Base-by-base conservation (phyloP, 2,888 invertebrate genomes). In the Cataglyphis cursor region DNA sequence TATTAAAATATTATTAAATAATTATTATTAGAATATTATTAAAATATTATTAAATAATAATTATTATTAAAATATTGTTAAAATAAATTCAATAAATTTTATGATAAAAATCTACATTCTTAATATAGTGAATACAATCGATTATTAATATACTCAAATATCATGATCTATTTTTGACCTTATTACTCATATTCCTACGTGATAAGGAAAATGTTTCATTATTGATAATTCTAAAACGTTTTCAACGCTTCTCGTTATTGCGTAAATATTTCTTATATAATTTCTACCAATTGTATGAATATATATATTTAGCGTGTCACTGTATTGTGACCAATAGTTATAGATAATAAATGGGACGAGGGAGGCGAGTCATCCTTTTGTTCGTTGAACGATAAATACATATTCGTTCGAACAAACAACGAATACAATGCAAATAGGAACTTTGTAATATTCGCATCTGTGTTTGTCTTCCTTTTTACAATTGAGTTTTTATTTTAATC, bases 191-290 rank as follows among this genome's bases (percentile, higher is more conserved):
- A 6, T 4, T 57, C 44, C 12, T 18, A 31, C 6, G 41, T 12
- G 78, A 78, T 68, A 59, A 78, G 41, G 8, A 41, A 31, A 38
- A 24, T 15, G 0, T 54, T 28, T 24, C 15, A 38, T 59, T 62
- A 21, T n/a, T 41, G 48, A 41, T 35, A 48, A 54, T 31, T n/a
- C n/a, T 35, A 61, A 3, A 35, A 24, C 24, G 15, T 12, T 28
- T 8, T 0, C 8, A 51, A n/a, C 18, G 51, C 0, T 51, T 51
- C 6, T 51, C 8, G 18, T n/a, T 48, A 48, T 10, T 18, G 59
- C 59, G 41, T 18, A 35, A 35, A 41, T 44, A 8, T 62, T 62
- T 51, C 51, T 75, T 75, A 62, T 28, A 10, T 64, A 75, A 75
- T 62, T 44, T 61, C n/a, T 12, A 48, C 15, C 24, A 62, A 21